These are phyloP conservation scores for Cepphus grylle DNA, from an alignment of 2,113 vertebrate genomes.

Conservation along the genomic window DNA sequence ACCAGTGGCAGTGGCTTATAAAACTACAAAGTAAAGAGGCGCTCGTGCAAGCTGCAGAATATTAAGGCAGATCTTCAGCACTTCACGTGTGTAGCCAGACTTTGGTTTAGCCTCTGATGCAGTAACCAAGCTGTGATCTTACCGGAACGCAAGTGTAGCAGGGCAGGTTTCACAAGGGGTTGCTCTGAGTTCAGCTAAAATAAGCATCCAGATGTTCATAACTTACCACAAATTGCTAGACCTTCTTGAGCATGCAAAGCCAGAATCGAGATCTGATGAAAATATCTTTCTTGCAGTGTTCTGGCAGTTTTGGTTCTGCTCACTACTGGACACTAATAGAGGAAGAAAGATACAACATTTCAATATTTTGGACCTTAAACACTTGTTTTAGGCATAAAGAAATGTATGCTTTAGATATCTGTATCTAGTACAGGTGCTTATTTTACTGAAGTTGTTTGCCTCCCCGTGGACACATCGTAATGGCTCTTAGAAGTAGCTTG, in stretches of 20 bases:
- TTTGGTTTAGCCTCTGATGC: neutral
- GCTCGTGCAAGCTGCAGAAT: neutral
- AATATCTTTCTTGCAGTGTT: neutral
- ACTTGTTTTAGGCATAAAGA: neutral
- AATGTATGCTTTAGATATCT: neutral
- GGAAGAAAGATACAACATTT: neutral
- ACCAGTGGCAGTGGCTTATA: neutral
- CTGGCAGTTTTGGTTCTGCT: neutral
- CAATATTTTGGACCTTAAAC: neutral
- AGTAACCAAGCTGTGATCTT: neutral
- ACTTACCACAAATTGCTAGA: neutral
- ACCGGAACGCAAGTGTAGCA: neutral
- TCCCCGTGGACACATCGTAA: neutral
- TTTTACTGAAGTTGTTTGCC: neutral
- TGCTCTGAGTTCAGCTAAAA: neutral
- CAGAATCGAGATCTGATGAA: neutral
- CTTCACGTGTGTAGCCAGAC: neutral
- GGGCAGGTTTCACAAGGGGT: neutral
- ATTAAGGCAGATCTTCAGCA: neutral
- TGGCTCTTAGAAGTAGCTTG: neutral
- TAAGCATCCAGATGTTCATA: neutral
- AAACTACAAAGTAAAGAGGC: neutral
- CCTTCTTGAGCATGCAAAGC: neutral
- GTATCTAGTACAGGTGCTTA: neutral
- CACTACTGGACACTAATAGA: neutral